phyloP scores from a whole-genome alignment of 2,113 vertebrate genomes.

The Hippocampus guttulatus region DNA sequence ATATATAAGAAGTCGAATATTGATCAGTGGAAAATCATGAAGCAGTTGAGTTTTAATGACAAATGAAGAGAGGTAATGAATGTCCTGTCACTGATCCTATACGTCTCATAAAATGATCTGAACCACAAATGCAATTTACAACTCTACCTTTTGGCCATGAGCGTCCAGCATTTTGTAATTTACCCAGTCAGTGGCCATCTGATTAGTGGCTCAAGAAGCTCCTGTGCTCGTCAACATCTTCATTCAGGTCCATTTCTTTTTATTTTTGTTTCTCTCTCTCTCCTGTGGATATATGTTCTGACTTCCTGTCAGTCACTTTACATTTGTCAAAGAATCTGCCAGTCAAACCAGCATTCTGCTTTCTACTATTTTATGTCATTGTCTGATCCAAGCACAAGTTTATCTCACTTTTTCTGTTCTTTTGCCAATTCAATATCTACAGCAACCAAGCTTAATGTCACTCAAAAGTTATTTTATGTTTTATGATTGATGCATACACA shows the following conservation, averaged over 20 bases:
- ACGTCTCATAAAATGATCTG: neutral
- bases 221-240: too few relatives aligned
- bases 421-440: constrained; percentile 52
- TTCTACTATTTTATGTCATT: constrained; percentile 35
- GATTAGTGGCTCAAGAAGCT: too few relatives aligned
- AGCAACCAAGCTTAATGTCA: constrained; percentile 47
- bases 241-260: neutral
- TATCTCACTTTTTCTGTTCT: constrained; percentile 46
- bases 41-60: neutral
- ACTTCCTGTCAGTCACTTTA: constrained; percentile 15
- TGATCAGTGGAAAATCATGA: neutral
- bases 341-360: constrained; percentile 21
- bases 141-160: too few relatives aligned
- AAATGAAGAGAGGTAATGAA: neutral
- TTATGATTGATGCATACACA: constrained; percentile 25
- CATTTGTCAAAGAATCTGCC: constrained; percentile 44
- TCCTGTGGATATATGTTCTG: constrained; percentile 13
- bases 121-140: neutral
- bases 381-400: constrained; percentile 56
- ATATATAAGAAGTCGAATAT: neutral
- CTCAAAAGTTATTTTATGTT: constrained; percentile 54
- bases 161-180: too few relatives aligned
- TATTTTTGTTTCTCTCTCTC: too few relatives aligned
- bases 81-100: neutral
- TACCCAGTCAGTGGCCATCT: too few relatives aligned